Evolutionary conservation across 1,140 invertebrate genomes (phyloP).

Genomic region (Latrodectus geometricus): DNA sequence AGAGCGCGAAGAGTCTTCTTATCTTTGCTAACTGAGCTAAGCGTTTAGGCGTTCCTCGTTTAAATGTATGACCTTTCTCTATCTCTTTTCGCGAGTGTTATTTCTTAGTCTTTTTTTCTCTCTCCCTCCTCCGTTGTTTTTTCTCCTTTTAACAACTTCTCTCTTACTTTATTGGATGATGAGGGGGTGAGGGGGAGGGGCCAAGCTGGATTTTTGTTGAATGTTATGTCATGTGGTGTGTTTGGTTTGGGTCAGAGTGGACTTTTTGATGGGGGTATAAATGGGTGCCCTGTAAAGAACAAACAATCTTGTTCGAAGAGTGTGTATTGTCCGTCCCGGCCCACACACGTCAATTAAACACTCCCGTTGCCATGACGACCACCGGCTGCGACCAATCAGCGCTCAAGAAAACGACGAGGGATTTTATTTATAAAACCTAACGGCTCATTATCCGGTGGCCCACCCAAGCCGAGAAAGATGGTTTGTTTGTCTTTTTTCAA

Average conservation of each 20-base stretch:
- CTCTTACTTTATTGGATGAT: slow-evolving; percentile 37
- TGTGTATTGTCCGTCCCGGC: slow-evolving; percentile 53
- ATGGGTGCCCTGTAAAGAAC: slow-evolving; percentile 48
- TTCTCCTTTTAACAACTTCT: slow-evolving; percentile 45
- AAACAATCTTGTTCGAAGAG: slow-evolving; percentile 47
- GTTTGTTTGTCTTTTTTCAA: slow-evolving; percentile 55
- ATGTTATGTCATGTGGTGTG: slow-evolving; percentile 57
- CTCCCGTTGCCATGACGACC: slow-evolving; percentile 54
- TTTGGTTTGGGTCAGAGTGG: slow-evolving; percentile 56
- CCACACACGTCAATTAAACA: slow-evolving; percentile 62
- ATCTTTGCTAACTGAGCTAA: slow-evolving; percentile 53
- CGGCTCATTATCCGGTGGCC: slow-evolving; percentile 61
- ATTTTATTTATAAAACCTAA: slow-evolving; percentile 63
- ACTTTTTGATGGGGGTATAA: slow-evolving; percentile 57
- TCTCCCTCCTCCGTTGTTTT: slow-evolving; percentile 41
- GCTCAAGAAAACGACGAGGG: slow-evolving; percentile 43
- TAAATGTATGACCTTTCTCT: slow-evolving; percentile 55
- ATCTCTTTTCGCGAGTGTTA: slow-evolving; percentile 49
- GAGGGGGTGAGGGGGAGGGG: slow-evolving; percentile 41
- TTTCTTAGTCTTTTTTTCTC: slow-evolving; percentile 29
- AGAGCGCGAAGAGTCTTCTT: slow-evolving; percentile 29
- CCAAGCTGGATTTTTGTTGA: slow-evolving; percentile 52
- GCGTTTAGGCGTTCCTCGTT: slow-evolving; percentile 53
- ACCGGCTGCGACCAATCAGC: slow-evolving; percentile 61
- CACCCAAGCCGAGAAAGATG: slow-evolving; percentile 49